A percentile compares a stretch with the other conserved stretches of the same genome.
phyloP scores from a whole-genome alignment of 2,797 vertebrate species.

The Catostomus latipinnis region DNA sequence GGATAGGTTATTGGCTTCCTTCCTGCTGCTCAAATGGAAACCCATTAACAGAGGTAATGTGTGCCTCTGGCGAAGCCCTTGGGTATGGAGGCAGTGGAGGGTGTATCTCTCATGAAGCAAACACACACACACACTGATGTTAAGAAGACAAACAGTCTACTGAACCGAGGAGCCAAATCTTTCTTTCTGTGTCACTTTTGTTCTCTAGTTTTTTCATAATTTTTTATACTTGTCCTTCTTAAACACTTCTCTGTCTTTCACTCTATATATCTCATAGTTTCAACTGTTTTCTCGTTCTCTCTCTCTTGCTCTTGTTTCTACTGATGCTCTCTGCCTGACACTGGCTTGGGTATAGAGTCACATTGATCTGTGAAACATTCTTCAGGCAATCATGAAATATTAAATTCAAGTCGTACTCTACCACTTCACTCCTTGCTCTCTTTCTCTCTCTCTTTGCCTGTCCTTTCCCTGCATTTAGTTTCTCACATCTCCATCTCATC shows the following conservation, averaged over 20 bases:
- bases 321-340: slow-evolving; percentile 72
- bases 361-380: slow-evolving; percentile 91
- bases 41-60: slow-evolving; percentile 90
- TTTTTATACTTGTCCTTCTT: slow-evolving; percentile 39
- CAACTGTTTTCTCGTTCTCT: neutral
- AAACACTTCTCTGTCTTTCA: slow-evolving; percentile 56
- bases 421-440: slow-evolving; percentile 75
- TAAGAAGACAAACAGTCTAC: slow-evolving; percentile 89
- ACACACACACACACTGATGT: slow-evolving; percentile 82
- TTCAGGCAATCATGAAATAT: slow-evolving; percentile 94
- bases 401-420: slow-evolving; percentile 91
- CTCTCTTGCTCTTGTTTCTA: slow-evolving; percentile 34
- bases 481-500: slow-evolving; percentile 82
- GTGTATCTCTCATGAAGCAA: slow-evolving; percentile 88
- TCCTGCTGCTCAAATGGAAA: slow-evolving; percentile 82
- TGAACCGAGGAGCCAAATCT: slow-evolving; percentile 87
- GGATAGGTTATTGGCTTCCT: slow-evolving; percentile 83
- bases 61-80: slow-evolving; percentile 72
- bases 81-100: slow-evolving; percentile 81
- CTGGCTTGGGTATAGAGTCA: slow-evolving; percentile 87
- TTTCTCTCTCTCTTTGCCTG: slow-evolving; percentile 64
- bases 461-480: slow-evolving; percentile 33
- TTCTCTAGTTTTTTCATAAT: neutral
- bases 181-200: slow-evolving; percentile 72
- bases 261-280: slow-evolving; percentile 44